Evolutionary conservation across 2,113 vertebrate species (phyloP).

Genomic region (Pseudopodoces humilis): DNA sequence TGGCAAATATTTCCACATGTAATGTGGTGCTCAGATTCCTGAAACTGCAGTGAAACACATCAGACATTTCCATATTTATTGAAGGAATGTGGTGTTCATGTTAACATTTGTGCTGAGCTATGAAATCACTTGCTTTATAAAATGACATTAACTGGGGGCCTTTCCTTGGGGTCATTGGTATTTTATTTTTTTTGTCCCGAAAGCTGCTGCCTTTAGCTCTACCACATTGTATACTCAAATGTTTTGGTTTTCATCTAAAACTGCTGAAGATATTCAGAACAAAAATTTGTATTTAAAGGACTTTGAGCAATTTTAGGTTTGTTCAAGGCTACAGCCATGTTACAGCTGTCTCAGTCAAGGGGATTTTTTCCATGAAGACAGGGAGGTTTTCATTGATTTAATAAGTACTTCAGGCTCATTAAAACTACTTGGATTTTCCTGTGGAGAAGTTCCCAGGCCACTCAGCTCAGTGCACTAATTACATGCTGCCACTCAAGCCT

Average conservation of each 20-base stretch:
- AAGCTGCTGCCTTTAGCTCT: background rate
- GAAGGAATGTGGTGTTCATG: background rate
- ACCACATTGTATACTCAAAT: accelerated
- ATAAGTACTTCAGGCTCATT: background rate
- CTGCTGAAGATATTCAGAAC: background rate
- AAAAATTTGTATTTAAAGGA: background rate
- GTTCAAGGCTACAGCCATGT: background rate
- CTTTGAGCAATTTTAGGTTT: background rate
- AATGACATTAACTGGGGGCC: background rate
- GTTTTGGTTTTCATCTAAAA: background rate
- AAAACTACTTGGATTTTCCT: background rate
- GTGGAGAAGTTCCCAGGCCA: background rate
- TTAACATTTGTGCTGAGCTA: background rate
- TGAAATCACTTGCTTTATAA: background rate
- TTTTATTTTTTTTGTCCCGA: background rate
- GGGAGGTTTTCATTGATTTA: background rate
- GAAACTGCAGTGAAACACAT: background rate
- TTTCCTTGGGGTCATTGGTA: background rate
- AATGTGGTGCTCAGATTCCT: background rate
- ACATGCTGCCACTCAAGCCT: background rate
- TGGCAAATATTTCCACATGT: background rate
- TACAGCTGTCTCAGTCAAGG: background rate
- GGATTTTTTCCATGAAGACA: background rate
- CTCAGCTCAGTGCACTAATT: background rate
- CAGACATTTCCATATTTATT: background rate